phyloP scores from a whole-genome alignment of 2,797 vertebrate genomes.

The Poecilia velifera region DNA sequence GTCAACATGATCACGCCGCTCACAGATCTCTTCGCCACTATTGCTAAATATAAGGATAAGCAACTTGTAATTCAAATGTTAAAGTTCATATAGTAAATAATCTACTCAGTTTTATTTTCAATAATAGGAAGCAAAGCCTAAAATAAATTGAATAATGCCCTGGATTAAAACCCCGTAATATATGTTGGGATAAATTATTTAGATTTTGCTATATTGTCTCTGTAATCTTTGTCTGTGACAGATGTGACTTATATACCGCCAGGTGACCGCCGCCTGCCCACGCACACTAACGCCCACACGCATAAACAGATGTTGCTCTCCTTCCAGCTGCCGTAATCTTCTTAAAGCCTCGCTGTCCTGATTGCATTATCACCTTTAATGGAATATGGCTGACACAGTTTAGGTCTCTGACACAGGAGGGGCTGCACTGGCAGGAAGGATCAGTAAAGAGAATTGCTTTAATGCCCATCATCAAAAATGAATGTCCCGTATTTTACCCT shows the following conservation, averaged over 20 bases:
- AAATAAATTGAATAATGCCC: not conserved
- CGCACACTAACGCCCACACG: conserved; percentile 2
- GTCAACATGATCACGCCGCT: not conserved
- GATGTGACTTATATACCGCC: conserved; percentile 56
- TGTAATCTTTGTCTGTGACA: conserved; percentile 52
- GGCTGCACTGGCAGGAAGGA: conserved; percentile 8
- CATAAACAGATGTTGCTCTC: conserved; percentile 49
- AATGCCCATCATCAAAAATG: conserved; percentile 7
- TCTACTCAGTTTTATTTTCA: not conserved
- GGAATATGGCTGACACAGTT: conserved; percentile 73
- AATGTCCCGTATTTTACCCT: not conserved
- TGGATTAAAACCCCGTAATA: not conserved
- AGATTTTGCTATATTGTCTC: conserved; percentile 20
- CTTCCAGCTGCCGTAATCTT: conserved; percentile 66
- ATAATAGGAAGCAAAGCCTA: not conserved
- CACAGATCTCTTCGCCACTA: not conserved
- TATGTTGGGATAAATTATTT: not conserved
- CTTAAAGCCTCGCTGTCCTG: conserved; percentile 66
- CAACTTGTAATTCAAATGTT: not conserved
- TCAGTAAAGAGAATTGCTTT: not conserved
- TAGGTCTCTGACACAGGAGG: conserved; percentile 26
- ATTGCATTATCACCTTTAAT: conserved; percentile 78
- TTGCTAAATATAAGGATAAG: not conserved
- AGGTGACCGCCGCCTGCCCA: conserved; percentile 40
- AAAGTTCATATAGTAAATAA: not conserved